Percentiles rank a stretch among this genome's conserved stretches.
phyloP scores from a whole-genome alignment of 2,113 vertebrate species.

The Tricholaema leucomelas region DNA sequence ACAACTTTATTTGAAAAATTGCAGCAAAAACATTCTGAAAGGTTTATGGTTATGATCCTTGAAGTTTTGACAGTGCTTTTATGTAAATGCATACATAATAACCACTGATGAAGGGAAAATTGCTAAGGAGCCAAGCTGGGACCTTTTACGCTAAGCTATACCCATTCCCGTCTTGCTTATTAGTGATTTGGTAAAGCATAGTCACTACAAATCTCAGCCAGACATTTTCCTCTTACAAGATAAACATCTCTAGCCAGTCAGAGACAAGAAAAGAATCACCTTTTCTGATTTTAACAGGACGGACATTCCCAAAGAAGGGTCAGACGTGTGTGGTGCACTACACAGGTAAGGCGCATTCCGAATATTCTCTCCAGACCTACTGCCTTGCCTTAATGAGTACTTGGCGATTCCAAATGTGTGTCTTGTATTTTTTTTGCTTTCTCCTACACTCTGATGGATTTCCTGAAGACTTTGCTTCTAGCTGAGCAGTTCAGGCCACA shows the following conservation, averaged over 20 bases:
- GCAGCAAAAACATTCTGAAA: neutral
- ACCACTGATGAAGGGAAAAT: neutral
- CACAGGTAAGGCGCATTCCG: slow-evolving; percentile 84
- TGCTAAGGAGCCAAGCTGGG: neutral
- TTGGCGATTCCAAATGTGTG: neutral
- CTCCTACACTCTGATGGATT: neutral
- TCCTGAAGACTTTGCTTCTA: neutral
- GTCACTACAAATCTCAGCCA: neutral
- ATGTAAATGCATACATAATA: neutral
- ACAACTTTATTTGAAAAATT: neutral
- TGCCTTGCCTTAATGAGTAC: neutral
- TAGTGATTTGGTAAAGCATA: neutral
- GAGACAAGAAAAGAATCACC: neutral
- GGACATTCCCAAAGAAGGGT: slow-evolving; percentile 98
- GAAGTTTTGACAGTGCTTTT: neutral
- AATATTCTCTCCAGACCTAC: neutral
- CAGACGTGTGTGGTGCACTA: slow-evolving; percentile 97
- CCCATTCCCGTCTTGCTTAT: neutral
- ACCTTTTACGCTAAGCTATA: neutral
- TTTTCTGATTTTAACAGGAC: slow-evolving; percentile 79
- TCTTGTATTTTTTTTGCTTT: neutral
- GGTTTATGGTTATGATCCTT: neutral
- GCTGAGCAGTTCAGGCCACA: neutral
- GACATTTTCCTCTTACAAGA: neutral
- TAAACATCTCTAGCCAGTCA: neutral